These are phyloP conservation scores for Tenthredo amoena DNA, from an alignment of 2,888 invertebrate genomes.

Conservation along the genomic window DNA sequence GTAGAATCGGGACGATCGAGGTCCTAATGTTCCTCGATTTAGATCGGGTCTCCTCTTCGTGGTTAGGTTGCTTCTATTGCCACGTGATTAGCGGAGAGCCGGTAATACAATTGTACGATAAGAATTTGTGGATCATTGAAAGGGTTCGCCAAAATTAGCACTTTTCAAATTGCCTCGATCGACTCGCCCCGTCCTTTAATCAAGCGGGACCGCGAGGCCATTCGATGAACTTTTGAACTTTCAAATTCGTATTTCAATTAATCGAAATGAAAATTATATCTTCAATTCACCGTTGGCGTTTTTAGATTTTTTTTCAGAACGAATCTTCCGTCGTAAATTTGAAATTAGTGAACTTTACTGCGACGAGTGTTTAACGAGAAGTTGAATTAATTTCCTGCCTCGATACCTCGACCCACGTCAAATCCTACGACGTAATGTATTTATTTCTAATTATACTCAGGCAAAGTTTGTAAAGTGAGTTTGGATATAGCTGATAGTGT, in stretches of 20 bases:
- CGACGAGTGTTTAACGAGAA: background rate
- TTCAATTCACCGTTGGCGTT: background rate
- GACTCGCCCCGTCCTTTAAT: background rate
- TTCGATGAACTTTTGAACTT: background rate
- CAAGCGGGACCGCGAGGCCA: background rate
- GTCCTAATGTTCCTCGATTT: constrained; percentile 39
- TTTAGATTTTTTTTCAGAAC: background rate
- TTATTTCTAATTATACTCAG: constrained; percentile 1
- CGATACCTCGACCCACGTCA: background rate
- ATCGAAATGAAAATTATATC: background rate
- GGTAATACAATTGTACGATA: constrained; percentile 30
- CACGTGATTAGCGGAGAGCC: constrained; percentile 31
- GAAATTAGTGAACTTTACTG: background rate
- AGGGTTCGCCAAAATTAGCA: constrained; percentile 21
- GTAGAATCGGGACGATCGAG: constrained; percentile 8
- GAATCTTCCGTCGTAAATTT: background rate
- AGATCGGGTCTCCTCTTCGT: constrained; percentile 25
- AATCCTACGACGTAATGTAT: background rate
- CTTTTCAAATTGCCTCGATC: background rate
- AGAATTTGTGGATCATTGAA: constrained; percentile 37
- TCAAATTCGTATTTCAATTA: too few species aligned
- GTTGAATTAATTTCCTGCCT: constrained; percentile 20
- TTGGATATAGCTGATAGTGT: background rate
- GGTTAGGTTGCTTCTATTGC: constrained; percentile 12
- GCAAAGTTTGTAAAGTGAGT: background rate